These are phyloP conservation scores for Propithecus perrieri DNA, from an alignment of 2,797 vertebrate genomes.

Conservation along the genomic window DNA sequence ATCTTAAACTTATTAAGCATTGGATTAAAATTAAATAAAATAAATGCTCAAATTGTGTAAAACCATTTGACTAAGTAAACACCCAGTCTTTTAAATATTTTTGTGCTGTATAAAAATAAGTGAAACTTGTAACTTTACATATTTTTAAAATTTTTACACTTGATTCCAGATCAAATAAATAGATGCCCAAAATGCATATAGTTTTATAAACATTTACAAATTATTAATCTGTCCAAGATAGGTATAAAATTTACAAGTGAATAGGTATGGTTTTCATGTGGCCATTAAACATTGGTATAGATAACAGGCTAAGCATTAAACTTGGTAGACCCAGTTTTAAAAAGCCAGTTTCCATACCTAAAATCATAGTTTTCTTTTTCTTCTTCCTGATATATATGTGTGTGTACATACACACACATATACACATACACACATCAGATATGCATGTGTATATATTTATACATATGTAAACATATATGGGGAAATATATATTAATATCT, in stretches of 20 bases:
- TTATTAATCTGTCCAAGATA: background rate
- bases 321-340: background rate
- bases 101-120: background rate
- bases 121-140: background rate
- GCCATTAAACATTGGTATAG: background rate
- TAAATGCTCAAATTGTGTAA: background rate
- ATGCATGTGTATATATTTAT: rapidly evolving
- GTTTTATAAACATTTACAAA: background rate
- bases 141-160: background rate
- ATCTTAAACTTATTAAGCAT: background rate
- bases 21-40: background rate
- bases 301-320: background rate
- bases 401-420: background rate
- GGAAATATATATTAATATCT: no score
- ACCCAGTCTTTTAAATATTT: background rate
- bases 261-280: background rate
- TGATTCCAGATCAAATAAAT: background rate
- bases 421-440: background rate
- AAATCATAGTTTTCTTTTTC: background rate
- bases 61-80: background rate
- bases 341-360: background rate
- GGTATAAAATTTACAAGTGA: background rate
- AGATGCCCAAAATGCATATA: background rate
- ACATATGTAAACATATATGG: background rate
- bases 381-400: background rate